A percentile compares a stretch with the other conserved stretches of the same genome.
Evolutionary conservation across 2,113 vertebrate species (phyloP).

Genomic region (Pterocles orientalis): DNA sequence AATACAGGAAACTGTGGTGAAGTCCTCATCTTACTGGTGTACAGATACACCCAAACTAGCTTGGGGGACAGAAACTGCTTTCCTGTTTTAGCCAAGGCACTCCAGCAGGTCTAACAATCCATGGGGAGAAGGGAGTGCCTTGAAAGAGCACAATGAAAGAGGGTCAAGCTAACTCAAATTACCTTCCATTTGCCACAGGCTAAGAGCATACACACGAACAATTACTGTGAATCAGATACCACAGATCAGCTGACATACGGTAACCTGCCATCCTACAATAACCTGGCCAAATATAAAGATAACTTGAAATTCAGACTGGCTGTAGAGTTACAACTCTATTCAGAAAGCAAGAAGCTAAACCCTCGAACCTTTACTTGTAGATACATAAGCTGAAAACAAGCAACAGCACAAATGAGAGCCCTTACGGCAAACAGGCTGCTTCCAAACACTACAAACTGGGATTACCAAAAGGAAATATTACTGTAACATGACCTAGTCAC

Average conservation of each 20-base stretch:
- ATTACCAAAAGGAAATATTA: slow-evolving; percentile 27
- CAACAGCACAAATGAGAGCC: not conserved
- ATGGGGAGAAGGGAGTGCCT: slow-evolving; percentile 33
- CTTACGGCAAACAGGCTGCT: not conserved
- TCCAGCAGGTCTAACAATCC: slow-evolving; percentile 32
- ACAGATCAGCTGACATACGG: slow-evolving; percentile 61
- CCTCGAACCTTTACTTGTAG: not conserved
- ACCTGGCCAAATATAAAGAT: slow-evolving; percentile 33
- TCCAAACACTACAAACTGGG: not conserved
- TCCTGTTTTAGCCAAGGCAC: not conserved
- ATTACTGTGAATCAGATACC: slow-evolving; percentile 62
- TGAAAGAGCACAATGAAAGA: slow-evolving; percentile 29
- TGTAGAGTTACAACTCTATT: not conserved
- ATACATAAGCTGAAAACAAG: not conserved
- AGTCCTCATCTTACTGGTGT: not conserved
- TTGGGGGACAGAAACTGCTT: slow-evolving; percentile 9
- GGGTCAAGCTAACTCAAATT: slow-evolving; percentile 64
- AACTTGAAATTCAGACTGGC: slow-evolving; percentile 1
- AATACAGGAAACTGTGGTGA: not conserved
- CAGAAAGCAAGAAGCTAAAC: not conserved
- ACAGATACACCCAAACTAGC: not conserved
- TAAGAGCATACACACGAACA: slow-evolving; percentile 49
- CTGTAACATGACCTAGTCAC: not conserved
- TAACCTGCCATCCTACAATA: slow-evolving; percentile 54
- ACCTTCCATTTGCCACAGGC: slow-evolving; percentile 60